Percentiles rank a stretch among this genome's conserved stretches.
These are phyloP conservation scores for Hippopotamyrus pictus DNA, from an alignment of 2,797 vertebrate genomes.

Conservation along the genomic window DNA sequence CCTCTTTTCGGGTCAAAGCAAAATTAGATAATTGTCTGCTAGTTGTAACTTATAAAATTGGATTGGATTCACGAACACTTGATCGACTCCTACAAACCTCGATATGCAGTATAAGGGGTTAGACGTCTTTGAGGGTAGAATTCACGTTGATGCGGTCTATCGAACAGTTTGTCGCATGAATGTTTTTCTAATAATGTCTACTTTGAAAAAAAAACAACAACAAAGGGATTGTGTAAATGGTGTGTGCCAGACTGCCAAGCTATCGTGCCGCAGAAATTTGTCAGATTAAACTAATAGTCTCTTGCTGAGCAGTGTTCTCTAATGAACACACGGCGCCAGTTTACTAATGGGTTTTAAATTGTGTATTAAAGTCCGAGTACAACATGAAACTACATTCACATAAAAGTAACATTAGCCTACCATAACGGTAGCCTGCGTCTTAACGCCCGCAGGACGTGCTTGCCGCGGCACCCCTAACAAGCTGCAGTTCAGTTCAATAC, in stretches of 20 bases:
- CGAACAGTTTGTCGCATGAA: neutral
- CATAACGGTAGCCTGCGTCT: neutral
- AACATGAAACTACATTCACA: neutral
- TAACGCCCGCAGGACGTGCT: neutral
- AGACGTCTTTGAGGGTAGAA: neutral
- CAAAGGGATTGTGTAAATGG: neutral
- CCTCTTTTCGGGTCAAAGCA: neutral
- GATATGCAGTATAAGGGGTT: neutral
- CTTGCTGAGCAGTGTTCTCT: neutral
- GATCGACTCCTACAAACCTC: neutral
- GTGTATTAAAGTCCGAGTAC: neutral
- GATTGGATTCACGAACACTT: neutral
- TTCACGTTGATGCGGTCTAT: neutral
- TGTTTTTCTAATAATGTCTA: neutral
- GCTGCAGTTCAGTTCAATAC: neutral
- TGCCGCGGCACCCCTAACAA: neutral
- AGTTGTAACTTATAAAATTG: neutral
- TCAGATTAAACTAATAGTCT: neutral
- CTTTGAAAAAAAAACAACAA: neutral
- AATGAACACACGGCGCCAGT: neutral
- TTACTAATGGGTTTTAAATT: neutral
- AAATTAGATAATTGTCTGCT: neutral
- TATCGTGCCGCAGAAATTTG: neutral
- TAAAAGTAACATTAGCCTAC: neutral
- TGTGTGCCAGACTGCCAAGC: neutral